Evolutionary conservation across 2,888 invertebrate species (phyloP), one percentile per base, ranked within the genome.

Genomic region (Mesoligia furuncula): DNA sequence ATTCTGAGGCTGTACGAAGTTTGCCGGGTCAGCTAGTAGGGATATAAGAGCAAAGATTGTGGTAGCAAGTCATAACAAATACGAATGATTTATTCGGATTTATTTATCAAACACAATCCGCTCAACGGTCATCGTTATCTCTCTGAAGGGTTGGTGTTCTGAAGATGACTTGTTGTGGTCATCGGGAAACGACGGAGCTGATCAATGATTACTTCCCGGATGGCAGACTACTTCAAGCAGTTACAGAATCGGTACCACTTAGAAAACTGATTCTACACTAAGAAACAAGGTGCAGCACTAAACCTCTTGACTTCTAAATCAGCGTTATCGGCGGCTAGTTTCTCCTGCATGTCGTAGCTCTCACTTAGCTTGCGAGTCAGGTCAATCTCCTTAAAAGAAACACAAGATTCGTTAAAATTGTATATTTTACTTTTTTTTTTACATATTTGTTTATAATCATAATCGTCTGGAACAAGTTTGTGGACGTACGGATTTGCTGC

Each of bases 291-390:
- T 59, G 54, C 17, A 73, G 73, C 74, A 75, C 7, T 72, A 75
- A 80, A 98, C 97, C 98, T 97, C 91, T 97, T 97, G 73, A 97
- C 97, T 94, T 98, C 98, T 87, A 98, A 94, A 88, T 97, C 97
- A 24, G 97, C 97, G 92, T 98, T 98, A 92, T 98, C 98, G 11
- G 97, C 96, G 0, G 97, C 98, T 73, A 98, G 93, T 91, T 97
- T 97, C 91, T 98, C 98, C 89, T 98, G 98, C 97, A 98, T 97
- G 85, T 97, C 97, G 92, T 98, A 97, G 86, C 97, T 97, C 90
- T 98, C 97, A 79, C 95, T 97, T 79, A 98, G 94, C 89, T 97
- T 97, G 87, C 97, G 96, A 17, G 97, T 95, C 87, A 95, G 92
- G 88, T 95, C 95, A 89, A 95, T 93, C 87, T 95, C 96, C 95